Conservation (phyloP, 2,113 vertebrate genomes). For the Sitta europaea region DNA sequence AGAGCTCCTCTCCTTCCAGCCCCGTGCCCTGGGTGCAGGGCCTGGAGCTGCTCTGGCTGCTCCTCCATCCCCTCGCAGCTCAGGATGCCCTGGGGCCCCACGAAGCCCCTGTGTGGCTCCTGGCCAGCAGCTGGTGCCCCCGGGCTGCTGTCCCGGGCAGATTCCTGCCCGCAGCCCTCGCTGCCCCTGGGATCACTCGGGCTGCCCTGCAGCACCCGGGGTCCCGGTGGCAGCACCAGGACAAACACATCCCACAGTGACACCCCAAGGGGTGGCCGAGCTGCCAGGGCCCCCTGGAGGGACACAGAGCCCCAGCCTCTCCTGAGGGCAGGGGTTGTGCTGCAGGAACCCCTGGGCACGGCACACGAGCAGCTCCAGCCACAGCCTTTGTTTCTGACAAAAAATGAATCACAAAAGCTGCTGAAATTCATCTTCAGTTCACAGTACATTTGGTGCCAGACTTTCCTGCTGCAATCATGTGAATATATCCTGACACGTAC, state of each 20-base stretch:
- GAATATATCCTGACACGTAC: neutral
- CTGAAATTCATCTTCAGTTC: neutral
- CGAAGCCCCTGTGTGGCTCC: neutral
- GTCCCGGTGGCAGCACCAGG: neutral
- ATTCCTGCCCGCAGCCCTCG: neutral
- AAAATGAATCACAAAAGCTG: neutral
- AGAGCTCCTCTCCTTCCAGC: neutral
- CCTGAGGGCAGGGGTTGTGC: rapidly evolving
- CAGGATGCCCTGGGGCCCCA: neutral
- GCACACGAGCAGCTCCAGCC: neutral
- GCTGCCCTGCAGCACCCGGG: no score
- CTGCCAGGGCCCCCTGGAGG: neutral
- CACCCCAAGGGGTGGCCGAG: neutral
- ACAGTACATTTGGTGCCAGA: constrained; percentile 11
- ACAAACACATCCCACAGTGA: neutral
- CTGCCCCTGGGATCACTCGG: neutral
- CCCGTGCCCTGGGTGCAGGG: neutral
- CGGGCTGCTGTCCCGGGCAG: no score
- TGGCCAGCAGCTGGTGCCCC: no score
- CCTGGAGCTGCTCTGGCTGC: neutral
- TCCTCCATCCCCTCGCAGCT: neutral
- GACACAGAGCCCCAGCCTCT: rapidly evolving
- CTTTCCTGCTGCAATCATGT: neutral
- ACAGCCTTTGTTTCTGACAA: neutral
- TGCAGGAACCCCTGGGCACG: neutral